Evolutionary conservation across 2,113 vertebrate genomes (phyloP).

Genomic region (Mirounga angustirostris): DNA sequence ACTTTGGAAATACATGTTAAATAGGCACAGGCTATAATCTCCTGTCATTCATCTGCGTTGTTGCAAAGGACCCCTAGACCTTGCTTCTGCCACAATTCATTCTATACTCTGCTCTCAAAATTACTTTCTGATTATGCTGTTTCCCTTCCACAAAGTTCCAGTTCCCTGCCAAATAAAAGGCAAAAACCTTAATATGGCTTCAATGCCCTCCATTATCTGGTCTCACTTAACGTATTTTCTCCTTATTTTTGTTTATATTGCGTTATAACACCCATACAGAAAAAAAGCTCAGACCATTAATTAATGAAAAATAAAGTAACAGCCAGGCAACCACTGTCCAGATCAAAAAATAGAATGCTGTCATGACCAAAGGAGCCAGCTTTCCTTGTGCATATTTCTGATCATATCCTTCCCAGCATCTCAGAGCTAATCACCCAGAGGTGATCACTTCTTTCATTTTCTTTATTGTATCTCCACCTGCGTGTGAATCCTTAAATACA

Average conservation of each 20-base stretch:
- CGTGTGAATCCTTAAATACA: neutral
- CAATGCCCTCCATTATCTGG: neutral
- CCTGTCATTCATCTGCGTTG: neutral
- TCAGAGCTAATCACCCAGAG: neutral
- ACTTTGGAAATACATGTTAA: conserved; percentile 8
- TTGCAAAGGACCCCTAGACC: neutral
- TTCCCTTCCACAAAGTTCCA: neutral
- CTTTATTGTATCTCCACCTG: neutral
- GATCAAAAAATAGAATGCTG: neutral
- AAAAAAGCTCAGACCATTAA: neutral
- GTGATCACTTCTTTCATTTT: neutral
- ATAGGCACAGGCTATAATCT: neutral
- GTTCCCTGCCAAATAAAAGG: neutral
- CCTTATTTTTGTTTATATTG: conserved; percentile 28
- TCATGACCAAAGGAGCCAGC: neutral
- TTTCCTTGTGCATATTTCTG: neutral
- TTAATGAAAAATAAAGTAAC: neutral
- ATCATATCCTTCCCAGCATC: neutral
- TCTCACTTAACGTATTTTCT: neutral
- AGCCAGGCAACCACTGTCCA: neutral
- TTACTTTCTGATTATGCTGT: neutral
- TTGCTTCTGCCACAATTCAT: neutral
- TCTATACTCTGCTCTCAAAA: neutral
- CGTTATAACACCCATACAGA: neutral
- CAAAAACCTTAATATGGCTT: neutral